phyloP scores from a whole-genome alignment of 2,888 invertebrate species.

The Melinaea marsaeus region DNA sequence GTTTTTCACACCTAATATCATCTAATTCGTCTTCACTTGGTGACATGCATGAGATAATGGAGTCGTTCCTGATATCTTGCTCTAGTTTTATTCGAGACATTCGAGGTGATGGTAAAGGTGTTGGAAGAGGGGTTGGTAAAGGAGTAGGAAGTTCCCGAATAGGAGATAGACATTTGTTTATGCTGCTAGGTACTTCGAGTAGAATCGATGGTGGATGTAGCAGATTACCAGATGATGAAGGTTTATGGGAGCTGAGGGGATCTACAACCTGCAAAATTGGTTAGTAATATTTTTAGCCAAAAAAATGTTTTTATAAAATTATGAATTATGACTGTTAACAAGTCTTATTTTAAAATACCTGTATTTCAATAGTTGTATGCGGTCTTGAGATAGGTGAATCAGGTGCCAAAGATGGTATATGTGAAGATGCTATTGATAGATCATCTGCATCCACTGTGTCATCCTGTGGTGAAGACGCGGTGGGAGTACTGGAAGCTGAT shows the following conservation, averaged over 20 bases:
- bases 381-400: slow-evolving; percentile 80
- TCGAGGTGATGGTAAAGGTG: slow-evolving; percentile 77
- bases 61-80: slow-evolving; percentile 51
- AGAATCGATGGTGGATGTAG: slow-evolving; percentile 86
- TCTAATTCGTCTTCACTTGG: slow-evolving; percentile 71
- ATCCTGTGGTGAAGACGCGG: slow-evolving; percentile 86
- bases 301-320: slow-evolving; percentile 5
- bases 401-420: slow-evolving; percentile 74
- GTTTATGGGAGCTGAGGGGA: slow-evolving; percentile 82
- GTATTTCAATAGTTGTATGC: slow-evolving; percentile 70
- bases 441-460: slow-evolving; percentile 84
- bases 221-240: slow-evolving; percentile 76
- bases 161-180: slow-evolving; percentile 87
- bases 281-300: slow-evolving; percentile 3
- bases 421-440: slow-evolving; percentile 83
- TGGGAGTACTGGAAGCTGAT: slow-evolving; percentile 84
- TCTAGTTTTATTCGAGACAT: slow-evolving; percentile 66
- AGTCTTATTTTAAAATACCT: slow-evolving; percentile 43
- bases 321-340: background rate
- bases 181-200: slow-evolving; percentile 85
- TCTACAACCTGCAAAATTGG: slow-evolving; percentile 77
- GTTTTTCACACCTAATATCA: slow-evolving; percentile 58
- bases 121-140: slow-evolving; percentile 79
- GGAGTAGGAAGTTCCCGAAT: slow-evolving; percentile 88
- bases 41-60: slow-evolving; percentile 50